These are phyloP conservation scores for Anas platyrhynchos DNA, from an alignment of 2,113 vertebrate species.

Conservation along the genomic window DNA sequence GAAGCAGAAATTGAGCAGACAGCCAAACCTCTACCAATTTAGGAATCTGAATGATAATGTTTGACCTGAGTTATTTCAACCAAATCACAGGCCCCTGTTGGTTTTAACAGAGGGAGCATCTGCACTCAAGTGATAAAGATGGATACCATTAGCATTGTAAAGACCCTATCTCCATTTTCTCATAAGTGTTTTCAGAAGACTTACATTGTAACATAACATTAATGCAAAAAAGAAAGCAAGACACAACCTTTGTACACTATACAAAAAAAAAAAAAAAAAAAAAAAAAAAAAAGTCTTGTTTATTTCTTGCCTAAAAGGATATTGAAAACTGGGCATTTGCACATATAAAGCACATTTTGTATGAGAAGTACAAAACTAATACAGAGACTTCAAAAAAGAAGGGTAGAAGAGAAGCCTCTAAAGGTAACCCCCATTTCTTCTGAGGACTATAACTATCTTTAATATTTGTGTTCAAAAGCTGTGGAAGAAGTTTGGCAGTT, in stretches of 20 bases:
- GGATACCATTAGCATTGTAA: background rate
- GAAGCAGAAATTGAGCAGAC: background rate
- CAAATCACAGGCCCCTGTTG: background rate
- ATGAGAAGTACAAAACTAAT: background rate
- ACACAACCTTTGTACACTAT: background rate
- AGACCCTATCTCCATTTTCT: rapidly evolving
- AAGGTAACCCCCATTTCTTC: background rate
- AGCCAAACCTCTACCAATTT: background rate
- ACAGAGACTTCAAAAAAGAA: background rate
- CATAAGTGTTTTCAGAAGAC: background rate
- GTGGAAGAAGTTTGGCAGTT: background rate
- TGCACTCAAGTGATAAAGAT: rapidly evolving
- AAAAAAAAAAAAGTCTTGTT: background rate
- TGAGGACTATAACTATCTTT: background rate
- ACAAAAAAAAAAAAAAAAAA: background rate
- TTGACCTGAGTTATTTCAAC: background rate
- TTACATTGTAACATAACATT: background rate
- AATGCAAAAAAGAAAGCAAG: background rate
- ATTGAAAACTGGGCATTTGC: background rate
- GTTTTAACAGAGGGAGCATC: background rate
- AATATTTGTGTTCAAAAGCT: background rate
- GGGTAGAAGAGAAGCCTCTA: background rate
- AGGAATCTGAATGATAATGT: background rate
- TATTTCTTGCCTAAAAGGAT: background rate
- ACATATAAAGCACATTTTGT: background rate